Base-by-base conservation (phyloP, 2,797 vertebrate species). In the Helarctos malayanus region DNA sequence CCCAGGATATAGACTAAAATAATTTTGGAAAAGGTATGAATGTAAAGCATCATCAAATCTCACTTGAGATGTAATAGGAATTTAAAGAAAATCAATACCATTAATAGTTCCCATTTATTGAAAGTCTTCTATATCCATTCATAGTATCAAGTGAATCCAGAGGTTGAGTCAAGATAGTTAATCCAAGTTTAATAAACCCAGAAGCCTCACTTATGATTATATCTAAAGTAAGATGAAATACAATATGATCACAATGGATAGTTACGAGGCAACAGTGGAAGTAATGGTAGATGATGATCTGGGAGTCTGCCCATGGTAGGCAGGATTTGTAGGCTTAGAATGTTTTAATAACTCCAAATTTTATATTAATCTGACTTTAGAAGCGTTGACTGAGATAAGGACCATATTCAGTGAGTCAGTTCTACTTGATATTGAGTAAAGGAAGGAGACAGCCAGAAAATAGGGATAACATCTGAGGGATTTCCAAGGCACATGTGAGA, bases 1-100 rank as follows among this genome's bases (percentile, higher is more conserved):
- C 3, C 5, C 65, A 23, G 14, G 10, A 38, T 3, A 35, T 1
- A 6, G 13, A 7, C 13, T 79, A 71, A 87, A 76, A 41, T 79
- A 63, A 56, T 71, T 87, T 63, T 69, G 57, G 75, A 84, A 56
- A 73, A 18, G 4, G 16, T 79, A 32, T 59, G 79, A 81, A 61
- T 27, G 27, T 59, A 73, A 69, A 69, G 12, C 15, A 71, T 35
- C 4, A 41, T 41, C 59, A 80, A 89, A 94, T 16, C 3, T 76
- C 27, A 32, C 47, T 59, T 68, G 13, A 76, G 23, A 52, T 83
- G 0, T 8, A 81, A 71, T 11, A 52, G 15, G 3, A 52, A 95
- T 59, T 52, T 52, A 65, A 8, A 92, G 18, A 91, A 88, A 91
- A 47, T 54, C 45, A 91, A 80, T 76, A 84, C 13, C n/a, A 49